Evolutionary conservation across 2,797 vertebrate genomes (phyloP).

Genomic region (Glossophaga mutica): DNA sequence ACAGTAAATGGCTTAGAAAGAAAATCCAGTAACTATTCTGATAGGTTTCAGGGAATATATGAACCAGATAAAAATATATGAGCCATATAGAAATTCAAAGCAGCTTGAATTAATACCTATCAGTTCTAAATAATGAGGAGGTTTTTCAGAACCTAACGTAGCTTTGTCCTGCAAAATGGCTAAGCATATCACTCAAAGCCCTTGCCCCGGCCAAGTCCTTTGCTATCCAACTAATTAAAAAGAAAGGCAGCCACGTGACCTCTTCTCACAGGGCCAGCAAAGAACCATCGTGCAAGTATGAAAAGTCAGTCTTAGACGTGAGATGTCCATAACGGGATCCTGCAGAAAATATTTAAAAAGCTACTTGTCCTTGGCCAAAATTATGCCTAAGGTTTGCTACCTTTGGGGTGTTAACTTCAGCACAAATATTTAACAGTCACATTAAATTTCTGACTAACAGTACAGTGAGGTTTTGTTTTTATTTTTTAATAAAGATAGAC

Average conservation of each 20-base stretch:
- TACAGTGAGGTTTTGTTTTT: neutral
- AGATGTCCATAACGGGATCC: neutral
- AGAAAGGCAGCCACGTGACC: neutral
- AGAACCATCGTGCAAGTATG: neutral
- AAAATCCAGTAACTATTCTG: constrained; percentile 40
- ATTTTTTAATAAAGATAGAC: neutral
- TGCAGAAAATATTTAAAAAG: neutral
- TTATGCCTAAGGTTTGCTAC: neutral
- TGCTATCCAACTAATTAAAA: constrained; percentile 10
- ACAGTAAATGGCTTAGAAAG: constrained; percentile 56
- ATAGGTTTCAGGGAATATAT: constrained; percentile 22
- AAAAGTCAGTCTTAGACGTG: neutral
- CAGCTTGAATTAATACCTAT: constrained; percentile 60
- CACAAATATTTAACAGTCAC: neutral
- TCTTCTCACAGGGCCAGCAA: neutral
- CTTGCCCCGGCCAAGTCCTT: neutral
- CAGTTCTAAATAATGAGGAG: constrained; percentile 53
- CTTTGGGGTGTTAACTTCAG: neutral
- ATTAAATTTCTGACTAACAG: neutral
- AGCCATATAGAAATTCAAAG: neutral
- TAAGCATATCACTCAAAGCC: neutral
- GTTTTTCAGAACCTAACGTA: constrained; percentile 22
- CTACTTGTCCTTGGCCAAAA: neutral
- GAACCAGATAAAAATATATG: constrained; percentile 44
- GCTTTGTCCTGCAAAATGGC: constrained; percentile 15